Percentiles rank a stretch among this genome's conserved stretches.
These are phyloP conservation scores for Fragum fragum DNA, from an alignment of 2,888 invertebrate genomes.

Conservation along the genomic window DNA sequence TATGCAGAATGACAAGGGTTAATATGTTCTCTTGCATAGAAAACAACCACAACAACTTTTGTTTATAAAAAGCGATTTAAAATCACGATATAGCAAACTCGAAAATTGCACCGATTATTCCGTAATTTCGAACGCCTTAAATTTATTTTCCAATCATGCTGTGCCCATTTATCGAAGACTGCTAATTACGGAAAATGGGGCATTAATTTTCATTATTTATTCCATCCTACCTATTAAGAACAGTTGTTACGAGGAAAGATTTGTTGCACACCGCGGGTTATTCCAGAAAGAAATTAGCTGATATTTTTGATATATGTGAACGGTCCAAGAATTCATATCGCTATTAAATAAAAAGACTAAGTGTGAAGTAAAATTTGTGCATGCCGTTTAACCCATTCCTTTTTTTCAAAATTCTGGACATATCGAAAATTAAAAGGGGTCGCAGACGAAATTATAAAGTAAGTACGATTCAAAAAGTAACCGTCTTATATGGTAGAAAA, in stretches of 20 bases:
- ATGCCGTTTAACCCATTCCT: too few species aligned
- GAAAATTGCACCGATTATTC: not conserved
- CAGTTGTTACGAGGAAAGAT: conserved; percentile 35
- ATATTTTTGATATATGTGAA: not conserved
- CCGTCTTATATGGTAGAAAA: too few species aligned
- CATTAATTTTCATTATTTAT: conserved; percentile 59
- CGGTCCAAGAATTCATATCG: not conserved
- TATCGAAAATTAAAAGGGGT: too few species aligned
- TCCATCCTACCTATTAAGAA: conserved; percentile 23
- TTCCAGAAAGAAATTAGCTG: conserved; percentile 24
- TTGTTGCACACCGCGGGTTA: conserved; percentile 56
- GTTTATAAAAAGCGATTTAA: not conserved
- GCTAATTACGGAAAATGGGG: conserved; percentile 6
- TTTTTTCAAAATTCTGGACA: too few species aligned
- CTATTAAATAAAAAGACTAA: too few species aligned
- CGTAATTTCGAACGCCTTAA: not conserved
- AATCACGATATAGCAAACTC: not conserved
- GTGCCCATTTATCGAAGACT: not conserved
- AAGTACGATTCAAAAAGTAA: too few species aligned
- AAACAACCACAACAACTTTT: too few species aligned
- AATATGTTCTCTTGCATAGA: too few species aligned
- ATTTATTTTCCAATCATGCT: conserved; percentile 3
- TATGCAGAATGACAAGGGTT: too few species aligned
- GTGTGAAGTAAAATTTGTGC: too few species aligned
- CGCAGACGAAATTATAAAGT: too few species aligned